A percentile compares a stretch with the other conserved stretches of the same genome.
Conservation (phyloP, 30 jellyfish, hydroid and myxozoan species). For the Pseudorhiza aurosa region DNA sequence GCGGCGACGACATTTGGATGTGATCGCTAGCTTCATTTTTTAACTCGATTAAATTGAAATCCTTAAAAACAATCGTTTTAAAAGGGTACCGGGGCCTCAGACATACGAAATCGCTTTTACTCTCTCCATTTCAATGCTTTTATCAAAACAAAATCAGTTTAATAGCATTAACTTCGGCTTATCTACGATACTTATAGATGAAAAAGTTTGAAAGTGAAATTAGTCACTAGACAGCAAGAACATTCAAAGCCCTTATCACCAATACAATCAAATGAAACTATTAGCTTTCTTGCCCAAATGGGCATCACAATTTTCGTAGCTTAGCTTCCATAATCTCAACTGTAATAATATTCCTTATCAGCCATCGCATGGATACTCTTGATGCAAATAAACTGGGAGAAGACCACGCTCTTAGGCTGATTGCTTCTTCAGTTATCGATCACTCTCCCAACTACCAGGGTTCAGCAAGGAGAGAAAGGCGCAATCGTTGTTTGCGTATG, state of each 20-base stretch:
- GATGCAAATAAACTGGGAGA: too few species aligned
- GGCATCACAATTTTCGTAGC: not conserved
- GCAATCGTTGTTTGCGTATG: too few species aligned
- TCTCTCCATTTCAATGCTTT: slow-evolving; percentile 45
- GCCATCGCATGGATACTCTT: too few species aligned
- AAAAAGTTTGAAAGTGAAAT: not conserved
- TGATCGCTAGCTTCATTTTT: too few species aligned
- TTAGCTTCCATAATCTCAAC: not conserved
- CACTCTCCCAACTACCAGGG: too few species aligned
- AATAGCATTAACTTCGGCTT: slow-evolving; percentile 42
- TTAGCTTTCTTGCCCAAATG: slow-evolving; percentile 18
- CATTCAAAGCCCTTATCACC: slow-evolving; percentile 10
- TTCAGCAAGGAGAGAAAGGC: too few species aligned
- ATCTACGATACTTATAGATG: slow-evolving; percentile 6
- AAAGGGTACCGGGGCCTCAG: slow-evolving; percentile 42
- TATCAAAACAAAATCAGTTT: slow-evolving; percentile 46
- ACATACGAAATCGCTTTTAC: slow-evolving; percentile 11
- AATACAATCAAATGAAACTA: not conserved
- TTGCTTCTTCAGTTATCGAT: too few species aligned
- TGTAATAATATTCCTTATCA: too few species aligned
- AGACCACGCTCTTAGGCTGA: too few species aligned
- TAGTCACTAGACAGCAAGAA: not conserved
- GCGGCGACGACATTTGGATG: not conserved
- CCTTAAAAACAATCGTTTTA: slow-evolving; percentile 37
- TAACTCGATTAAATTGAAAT: slow-evolving; percentile 50